Base-by-base conservation (phyloP, 2,797 vertebrate species). In the Discoglossus pictus region DNA sequence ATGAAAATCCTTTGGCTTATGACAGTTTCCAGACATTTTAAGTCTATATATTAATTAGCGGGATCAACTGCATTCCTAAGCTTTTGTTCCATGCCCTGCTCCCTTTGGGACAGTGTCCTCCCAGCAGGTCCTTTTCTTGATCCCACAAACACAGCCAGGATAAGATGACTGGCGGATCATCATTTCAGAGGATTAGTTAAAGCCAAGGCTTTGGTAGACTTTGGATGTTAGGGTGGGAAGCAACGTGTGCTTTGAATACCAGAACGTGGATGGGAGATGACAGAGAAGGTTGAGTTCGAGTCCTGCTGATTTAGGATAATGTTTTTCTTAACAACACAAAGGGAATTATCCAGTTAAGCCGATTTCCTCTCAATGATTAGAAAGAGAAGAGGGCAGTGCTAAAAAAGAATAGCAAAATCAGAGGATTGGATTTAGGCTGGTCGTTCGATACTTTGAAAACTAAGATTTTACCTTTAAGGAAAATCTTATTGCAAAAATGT, bases 151-250 rank as follows among this genome's bases (percentile, higher is more conserved):
- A 61, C 58, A 55, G 42, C 67, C 27, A 48, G 50, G 50, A 55
- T 69, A 61, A 69, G 44, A 62, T 55, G 51, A 61, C 50, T 55
- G 17, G 56, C 53, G 59, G 31, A 69, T 69, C 59, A 69, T 69
- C 59, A 69, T 69, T 62, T 62, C 59, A 55, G 34, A 55, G 67
- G 67, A 69, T 69, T 69, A 69, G 42, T 21, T 61, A 69, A 69
- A 69, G 40, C 59, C 42, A 47, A n/a, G 34, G 38, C 17, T 62
- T 69, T 47, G 59, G 60, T 38, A 61, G 54, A 53, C 54, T 61
- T 20, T 20, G 20, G 34, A 42, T 48, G 59, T 47, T 55, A 50
- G 58, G 67, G 42, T 62, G 42, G 34, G 59, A 62, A 69, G 42
- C 34, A 55, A 48, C 61, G 66, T 48, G 59, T 62, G 51, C 17